phyloP scores from a whole-genome alignment of 2,797 vertebrate species.

The Bradypus variegatus region DNA sequence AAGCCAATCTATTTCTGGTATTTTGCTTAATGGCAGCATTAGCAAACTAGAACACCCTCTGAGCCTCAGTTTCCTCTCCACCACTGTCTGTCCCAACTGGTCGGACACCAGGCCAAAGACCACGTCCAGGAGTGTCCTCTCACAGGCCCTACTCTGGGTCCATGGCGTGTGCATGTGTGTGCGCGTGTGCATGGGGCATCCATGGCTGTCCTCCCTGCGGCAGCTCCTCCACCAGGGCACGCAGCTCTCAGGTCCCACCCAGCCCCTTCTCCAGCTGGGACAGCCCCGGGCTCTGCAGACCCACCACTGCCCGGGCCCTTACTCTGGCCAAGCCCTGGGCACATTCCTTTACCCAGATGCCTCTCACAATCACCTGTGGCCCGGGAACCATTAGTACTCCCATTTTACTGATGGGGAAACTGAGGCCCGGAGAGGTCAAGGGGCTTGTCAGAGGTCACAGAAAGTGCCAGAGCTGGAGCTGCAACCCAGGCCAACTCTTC shows the following conservation, averaged over 20 bases:
- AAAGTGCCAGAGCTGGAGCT: not conserved
- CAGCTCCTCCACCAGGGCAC: not conserved
- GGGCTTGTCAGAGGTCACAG: not conserved
- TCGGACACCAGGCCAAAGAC: not conserved
- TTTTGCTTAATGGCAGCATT: no score
- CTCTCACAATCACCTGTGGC: not conserved
- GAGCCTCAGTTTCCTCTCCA: not conserved
- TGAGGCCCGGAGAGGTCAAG: not conserved
- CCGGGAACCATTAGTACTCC: rapidly evolving
- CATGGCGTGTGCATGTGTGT: not conserved
- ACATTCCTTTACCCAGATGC: not conserved
- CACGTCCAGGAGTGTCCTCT: not conserved
- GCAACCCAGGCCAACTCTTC: not conserved
- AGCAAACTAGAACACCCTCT: no score
- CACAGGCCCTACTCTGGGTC: not conserved
- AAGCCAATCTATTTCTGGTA: no score
- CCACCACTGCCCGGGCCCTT: rapidly evolving
- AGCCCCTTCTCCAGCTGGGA: rapidly evolving
- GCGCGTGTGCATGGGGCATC: no score
- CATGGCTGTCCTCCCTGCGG: not conserved
- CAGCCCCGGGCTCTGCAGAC: not conserved
- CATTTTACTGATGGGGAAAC: not conserved
- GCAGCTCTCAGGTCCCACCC: rapidly evolving
- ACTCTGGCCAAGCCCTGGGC: not conserved
- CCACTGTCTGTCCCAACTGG: not conserved